A percentile compares a stretch with the other conserved stretches of the same genome.
Conservation (phyloP, 2,113 vertebrate species). For the Platysteira castanea region DNA sequence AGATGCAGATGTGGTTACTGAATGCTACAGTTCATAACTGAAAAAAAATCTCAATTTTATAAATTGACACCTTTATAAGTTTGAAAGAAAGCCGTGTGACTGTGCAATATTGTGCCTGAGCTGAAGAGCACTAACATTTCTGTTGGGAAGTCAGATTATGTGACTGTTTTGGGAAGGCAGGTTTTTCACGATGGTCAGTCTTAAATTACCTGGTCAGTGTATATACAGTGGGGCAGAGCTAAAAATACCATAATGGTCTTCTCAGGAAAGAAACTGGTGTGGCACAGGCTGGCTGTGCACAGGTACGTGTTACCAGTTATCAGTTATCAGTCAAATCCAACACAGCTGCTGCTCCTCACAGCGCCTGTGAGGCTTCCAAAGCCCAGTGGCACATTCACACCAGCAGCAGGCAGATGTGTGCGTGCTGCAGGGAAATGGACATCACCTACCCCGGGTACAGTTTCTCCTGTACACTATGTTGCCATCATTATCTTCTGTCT, state of each 20-base stretch:
- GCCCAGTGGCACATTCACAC: neutral
- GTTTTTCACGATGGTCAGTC: neutral
- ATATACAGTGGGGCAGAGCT: neutral
- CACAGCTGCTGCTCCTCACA: accelerated
- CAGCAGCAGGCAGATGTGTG: neutral
- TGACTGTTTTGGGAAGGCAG: neutral
- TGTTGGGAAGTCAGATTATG: neutral
- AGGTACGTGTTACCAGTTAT: neutral
- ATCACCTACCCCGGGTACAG: conserved; percentile 80
- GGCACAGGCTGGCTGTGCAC: neutral
- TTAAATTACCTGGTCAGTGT: neutral
- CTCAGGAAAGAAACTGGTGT: neutral
- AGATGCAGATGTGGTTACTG: neutral
- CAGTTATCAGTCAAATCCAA: neutral
- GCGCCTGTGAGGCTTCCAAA: neutral
- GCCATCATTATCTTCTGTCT: conserved; percentile 80
- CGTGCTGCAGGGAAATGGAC: neutral
- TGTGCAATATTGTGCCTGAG: neutral
- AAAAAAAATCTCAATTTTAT: neutral
- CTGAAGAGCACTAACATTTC: neutral
- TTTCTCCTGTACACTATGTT: conserved; percentile 81
- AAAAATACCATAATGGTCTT: neutral
- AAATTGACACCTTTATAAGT: neutral
- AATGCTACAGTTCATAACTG: neutral
- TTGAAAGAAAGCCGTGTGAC: neutral